phyloP scores from a whole-genome alignment of 2,113 vertebrate genomes.

The Poeciliopsis turrubarensis region DNA sequence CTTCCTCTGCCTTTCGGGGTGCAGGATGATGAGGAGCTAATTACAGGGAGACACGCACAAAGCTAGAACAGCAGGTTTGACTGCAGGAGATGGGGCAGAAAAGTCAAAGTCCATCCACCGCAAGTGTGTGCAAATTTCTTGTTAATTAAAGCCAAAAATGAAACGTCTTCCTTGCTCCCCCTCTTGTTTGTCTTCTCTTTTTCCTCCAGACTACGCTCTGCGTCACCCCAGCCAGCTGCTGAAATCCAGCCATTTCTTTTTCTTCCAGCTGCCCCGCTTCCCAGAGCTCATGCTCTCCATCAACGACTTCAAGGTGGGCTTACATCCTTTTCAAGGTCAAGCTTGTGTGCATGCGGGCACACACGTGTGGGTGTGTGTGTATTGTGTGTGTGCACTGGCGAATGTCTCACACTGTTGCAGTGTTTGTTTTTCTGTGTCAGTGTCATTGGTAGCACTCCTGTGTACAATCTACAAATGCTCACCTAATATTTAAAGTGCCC shows the following conservation, averaged over 20 bases:
- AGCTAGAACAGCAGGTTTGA: slow-evolving; percentile 56
- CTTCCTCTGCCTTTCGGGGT: slow-evolving; percentile 39
- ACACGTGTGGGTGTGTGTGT: neutral
- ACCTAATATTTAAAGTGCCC: too few relatives aligned
- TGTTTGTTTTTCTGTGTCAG: neutral
- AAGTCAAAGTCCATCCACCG: slow-evolving; percentile 11
- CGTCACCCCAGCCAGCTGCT: slow-evolving; percentile 93
- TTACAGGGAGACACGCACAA: slow-evolving; percentile 56
- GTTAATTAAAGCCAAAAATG: slow-evolving; percentile 16
- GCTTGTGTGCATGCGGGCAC: slow-evolving; percentile 19
- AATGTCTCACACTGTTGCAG: neutral
- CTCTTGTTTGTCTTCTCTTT: neutral
- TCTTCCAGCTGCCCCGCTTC: slow-evolving; percentile 97
- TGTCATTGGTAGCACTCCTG: too few relatives aligned
- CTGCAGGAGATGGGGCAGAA: slow-evolving; percentile 34
- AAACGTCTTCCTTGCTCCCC: slow-evolving; percentile 8
- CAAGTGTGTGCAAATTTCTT: neutral
- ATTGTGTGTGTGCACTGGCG: slow-evolving; percentile 2
- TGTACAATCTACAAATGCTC: too few relatives aligned
- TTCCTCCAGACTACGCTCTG: slow-evolving; percentile 90
- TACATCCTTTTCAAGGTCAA: slow-evolving; percentile 61
- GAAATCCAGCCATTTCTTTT: slow-evolving; percentile 96
- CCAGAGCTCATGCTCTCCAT: slow-evolving; percentile 98
- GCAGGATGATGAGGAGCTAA: slow-evolving; percentile 60
- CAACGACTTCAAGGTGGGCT: slow-evolving; percentile 95